These are phyloP conservation scores for Parnassius orleans DNA, from an alignment of 2,888 invertebrate genomes.

Conservation along the genomic window DNA sequence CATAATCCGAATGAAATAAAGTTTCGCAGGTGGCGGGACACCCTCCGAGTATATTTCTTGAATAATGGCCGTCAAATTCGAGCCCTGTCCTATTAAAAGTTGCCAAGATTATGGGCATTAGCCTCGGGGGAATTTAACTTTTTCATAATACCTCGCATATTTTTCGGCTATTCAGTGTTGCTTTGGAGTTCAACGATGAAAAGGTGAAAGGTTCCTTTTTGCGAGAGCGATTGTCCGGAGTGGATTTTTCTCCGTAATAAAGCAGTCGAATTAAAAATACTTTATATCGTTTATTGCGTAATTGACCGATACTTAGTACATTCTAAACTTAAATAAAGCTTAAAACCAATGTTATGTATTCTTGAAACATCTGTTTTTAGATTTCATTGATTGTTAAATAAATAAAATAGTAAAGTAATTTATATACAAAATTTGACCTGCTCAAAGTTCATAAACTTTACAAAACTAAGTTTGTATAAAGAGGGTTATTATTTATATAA, in stretches of 20 bases:
- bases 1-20: constrained; percentile 59
- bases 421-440: too few relatives aligned
- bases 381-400: too few relatives aligned
- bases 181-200: constrained; percentile 40
- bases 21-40: constrained; percentile 56
- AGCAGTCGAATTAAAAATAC: constrained; percentile 11
- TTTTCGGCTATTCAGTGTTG: constrained; percentile 42
- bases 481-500: too few relatives aligned
- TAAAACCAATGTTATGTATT: too few relatives aligned
- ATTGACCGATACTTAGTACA: too few relatives aligned
- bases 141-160: constrained; percentile 57
- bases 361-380: too few relatives aligned
- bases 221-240: constrained; percentile 26
- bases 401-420: too few relatives aligned
- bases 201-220: constrained; percentile 31
- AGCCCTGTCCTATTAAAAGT: constrained; percentile 75
- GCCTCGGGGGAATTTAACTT: constrained; percentile 69
- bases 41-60: constrained; percentile 68
- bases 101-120: constrained; percentile 76
- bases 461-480: too few relatives aligned
- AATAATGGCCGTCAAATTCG: constrained; percentile 75
- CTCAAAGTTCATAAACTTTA: too few relatives aligned
- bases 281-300: too few relatives aligned
- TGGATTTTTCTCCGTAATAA: constrained; percentile 26
- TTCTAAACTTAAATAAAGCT: too few relatives aligned